Conservation (phyloP, 1,140 invertebrate genomes). For the Phthorimaea operculella region DNA sequence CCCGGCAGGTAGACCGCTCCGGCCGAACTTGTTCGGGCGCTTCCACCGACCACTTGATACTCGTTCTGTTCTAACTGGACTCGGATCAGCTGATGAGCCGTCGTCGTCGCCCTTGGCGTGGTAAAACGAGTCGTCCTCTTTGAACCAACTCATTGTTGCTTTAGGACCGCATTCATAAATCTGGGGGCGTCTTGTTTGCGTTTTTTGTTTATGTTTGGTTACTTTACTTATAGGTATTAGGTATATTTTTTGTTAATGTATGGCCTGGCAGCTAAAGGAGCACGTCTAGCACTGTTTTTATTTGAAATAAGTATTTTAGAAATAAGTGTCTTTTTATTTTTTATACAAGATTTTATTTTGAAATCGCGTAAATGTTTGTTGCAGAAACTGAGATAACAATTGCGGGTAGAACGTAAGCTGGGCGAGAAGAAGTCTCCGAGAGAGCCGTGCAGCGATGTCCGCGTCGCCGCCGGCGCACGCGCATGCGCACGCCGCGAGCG, state of each 20-base stretch:
- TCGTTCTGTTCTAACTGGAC: constrained; percentile 64
- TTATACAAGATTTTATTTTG: too few relatives aligned
- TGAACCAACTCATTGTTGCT: neutral
- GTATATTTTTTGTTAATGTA: neutral
- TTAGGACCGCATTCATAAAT: too few relatives aligned
- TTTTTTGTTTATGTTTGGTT: neutral
- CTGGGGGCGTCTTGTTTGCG: constrained; percentile 1
- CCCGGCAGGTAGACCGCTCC: constrained; percentile 20
- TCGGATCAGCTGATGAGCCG: constrained; percentile 63
- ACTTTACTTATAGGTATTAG: too few relatives aligned
- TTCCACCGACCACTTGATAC: constrained; percentile 56
- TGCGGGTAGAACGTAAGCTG: constrained; percentile 45
- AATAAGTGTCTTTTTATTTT: too few relatives aligned
- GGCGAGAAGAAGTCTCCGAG: constrained; percentile 11
- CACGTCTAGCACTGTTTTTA: too few relatives aligned
- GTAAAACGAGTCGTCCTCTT: neutral
- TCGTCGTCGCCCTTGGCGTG: constrained; percentile 27
- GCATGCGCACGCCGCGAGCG: constrained; percentile 35
- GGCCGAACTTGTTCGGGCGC: constrained; percentile 59
- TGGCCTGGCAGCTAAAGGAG: too few relatives aligned
- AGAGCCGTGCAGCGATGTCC: constrained; percentile 40
- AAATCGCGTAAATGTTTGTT: constrained; percentile 20
- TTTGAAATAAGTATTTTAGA: too few relatives aligned
- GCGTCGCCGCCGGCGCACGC: constrained; percentile 38
- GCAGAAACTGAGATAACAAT: constrained; percentile 31